Conservation (phyloP, 1,140 invertebrate species). For the Anadara kagoshimensis region DNA sequence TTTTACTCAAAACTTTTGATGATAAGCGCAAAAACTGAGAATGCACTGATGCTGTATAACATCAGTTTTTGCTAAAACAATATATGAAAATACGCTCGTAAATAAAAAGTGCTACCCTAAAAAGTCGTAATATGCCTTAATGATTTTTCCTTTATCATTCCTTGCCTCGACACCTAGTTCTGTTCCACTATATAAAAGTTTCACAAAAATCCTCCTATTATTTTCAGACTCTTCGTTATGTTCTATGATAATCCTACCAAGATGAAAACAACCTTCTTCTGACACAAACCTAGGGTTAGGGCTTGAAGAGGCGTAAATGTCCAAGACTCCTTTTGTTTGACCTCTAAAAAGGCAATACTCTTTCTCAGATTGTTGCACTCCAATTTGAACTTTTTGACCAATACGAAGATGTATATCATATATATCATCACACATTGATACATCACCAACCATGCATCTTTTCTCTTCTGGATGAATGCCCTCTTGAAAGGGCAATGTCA, state of each 20-base stretch:
- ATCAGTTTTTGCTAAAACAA: too few relatives aligned
- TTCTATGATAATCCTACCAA: constrained; percentile 21
- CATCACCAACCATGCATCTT: too few relatives aligned
- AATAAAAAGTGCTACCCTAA: too few relatives aligned
- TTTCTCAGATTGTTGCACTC: neutral
- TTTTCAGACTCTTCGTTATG: neutral
- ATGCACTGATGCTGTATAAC: too few relatives aligned
- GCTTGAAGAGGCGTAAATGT: constrained; percentile 8
- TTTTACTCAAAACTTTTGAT: too few relatives aligned
- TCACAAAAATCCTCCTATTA: constrained; percentile 20
- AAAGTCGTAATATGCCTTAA: too few relatives aligned
- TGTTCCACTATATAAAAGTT: constrained; percentile 38
- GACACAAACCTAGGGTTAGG: constrained; percentile 11
- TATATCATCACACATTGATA: too few relatives aligned
- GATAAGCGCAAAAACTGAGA: too few relatives aligned
- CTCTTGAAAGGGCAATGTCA: too few relatives aligned
- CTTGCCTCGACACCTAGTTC: constrained; percentile 39
- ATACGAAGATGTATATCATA: constrained; percentile 40
- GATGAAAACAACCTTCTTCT: constrained; percentile 26
- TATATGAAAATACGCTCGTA: too few relatives aligned
- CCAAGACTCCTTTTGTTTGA: neutral
- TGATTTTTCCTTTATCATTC: too few relatives aligned
- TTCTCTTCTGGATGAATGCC: too few relatives aligned
- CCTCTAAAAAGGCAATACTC: neutral
- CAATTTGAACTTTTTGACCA: constrained; percentile 27